Evolutionary conservation across 2,888 invertebrate species (phyloP), one percentile per base, ranked within the genome.

Genomic region (Tetheella fluctuosa): DNA sequence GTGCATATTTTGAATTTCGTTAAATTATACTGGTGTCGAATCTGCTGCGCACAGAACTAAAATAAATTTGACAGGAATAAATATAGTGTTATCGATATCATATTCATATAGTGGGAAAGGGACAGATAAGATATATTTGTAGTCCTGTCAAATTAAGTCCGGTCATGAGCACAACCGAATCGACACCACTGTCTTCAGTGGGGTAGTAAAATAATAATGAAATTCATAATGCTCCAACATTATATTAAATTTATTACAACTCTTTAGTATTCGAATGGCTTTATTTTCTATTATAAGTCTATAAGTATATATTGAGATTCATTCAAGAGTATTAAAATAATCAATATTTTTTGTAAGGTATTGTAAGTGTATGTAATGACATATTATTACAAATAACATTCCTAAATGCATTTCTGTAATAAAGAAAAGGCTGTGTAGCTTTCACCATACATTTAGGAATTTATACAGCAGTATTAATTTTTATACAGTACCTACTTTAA

Each of bases 401-500:
- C 77, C 79, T 52, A 54, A 62, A 25, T 61, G 79, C 79, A 79
- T 80, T 80, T 79, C 74, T 77, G 60, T 54, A 65, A 59, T 59
- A 67, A 60, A 66, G 64, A 73, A 34, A 73, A 73, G 80, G 80
- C 79, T 80, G 81, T 80, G 76, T 79, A 75, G 71, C 65, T 73
- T 58, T 69, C 65, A 73, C 71, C 66, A 68, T 65, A 57, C 56
- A 62, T 60, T 17, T 30, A 54, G 17, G 23, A 59, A 56, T 52
- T 17, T 60, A 59, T 53, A 59, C 59, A 58, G 54, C 65, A 64
- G 67, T 67, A 67, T 67, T 64, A 67, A 61, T 52, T 61, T 64
- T 63, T 64, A 57, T 54, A 48, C 48, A 48, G 57, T 61, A 34
- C n/a, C n/a, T n/a, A n/a, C 57, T 48, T 28, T 58, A 52, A 57